Percentiles rank a stretch among this genome's conserved stretches.
Conservation (phyloP, 2,797 vertebrate genomes). For the Cossypha caffra region DNA sequence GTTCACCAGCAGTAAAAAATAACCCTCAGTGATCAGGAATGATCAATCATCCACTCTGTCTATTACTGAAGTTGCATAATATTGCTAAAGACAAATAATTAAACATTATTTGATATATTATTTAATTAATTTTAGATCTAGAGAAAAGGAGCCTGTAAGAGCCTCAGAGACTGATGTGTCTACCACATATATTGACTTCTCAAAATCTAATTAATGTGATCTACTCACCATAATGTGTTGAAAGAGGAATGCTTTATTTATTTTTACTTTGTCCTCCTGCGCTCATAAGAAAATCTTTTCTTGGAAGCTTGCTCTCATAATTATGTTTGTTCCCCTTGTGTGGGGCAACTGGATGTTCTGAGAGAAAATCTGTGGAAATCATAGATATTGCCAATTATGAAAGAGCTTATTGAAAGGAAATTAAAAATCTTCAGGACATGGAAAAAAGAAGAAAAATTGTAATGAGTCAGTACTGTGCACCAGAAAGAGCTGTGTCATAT, state of each 20-base stretch:
- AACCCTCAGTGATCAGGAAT: neutral
- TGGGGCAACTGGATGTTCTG: neutral
- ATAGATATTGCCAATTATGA: neutral
- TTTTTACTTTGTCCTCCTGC: neutral
- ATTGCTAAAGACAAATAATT: neutral
- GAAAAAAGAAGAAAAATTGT: neutral
- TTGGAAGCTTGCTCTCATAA: neutral
- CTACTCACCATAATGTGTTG: neutral
- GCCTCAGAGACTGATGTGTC: neutral
- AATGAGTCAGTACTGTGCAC: neutral
- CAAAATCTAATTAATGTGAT: neutral
- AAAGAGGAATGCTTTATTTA: neutral
- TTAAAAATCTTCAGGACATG: neutral
- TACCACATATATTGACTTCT: neutral
- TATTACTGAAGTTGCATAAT: neutral
- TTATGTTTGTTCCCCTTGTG: neutral
- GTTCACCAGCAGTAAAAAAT: neutral
- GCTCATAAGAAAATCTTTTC: neutral
- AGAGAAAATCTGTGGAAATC: neutral
- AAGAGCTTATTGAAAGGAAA: neutral
- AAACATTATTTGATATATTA: neutral
- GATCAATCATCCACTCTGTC: neutral
- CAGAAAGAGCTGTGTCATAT: neutral
- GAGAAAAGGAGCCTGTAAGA: neutral
- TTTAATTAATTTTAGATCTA: neutral